Evolutionary conservation across 2,888 invertebrate species (phyloP).

Genomic region (Morpho achilles): DNA sequence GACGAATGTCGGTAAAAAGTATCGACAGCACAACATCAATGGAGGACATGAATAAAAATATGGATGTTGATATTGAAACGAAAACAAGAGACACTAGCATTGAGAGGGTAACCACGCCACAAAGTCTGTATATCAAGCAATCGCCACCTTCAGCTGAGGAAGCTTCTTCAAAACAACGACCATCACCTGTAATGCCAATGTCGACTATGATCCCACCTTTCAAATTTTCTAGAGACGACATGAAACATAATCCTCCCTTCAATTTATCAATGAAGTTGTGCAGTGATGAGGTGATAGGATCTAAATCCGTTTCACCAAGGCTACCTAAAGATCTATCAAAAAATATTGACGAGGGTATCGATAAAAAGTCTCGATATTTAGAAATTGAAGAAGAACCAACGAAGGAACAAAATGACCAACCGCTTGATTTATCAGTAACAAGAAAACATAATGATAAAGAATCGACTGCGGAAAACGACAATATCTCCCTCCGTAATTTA

Average conservation of each 20-base stretch:
- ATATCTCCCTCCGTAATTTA: slow-evolving; percentile 63
- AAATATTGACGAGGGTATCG: slow-evolving; percentile 45
- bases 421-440: slow-evolving; percentile 85
- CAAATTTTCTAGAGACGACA: slow-evolving; percentile 53
- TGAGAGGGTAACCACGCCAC: slow-evolving; percentile 77
- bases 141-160: slow-evolving; percentile 85
- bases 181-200: slow-evolving; percentile 82
- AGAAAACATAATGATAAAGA: slow-evolving; percentile 73
- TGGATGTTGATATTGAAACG: slow-evolving; percentile 53
- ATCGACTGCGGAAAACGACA: slow-evolving; percentile 59
- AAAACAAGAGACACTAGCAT: slow-evolving; percentile 50
- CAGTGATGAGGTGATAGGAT: slow-evolving; percentile 48
- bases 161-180: slow-evolving; percentile 79
- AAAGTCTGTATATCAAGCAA: slow-evolving; percentile 70
- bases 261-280: slow-evolving; percentile 55
- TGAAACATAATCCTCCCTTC: slow-evolving; percentile 59
- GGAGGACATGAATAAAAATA: slow-evolving; percentile 60
- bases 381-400: slow-evolving; percentile 56
- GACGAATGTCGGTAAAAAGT: slow-evolving; percentile 65
- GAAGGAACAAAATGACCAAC: slow-evolving; percentile 81
- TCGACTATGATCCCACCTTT: slow-evolving; percentile 54
- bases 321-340: slow-evolving; percentile 62
- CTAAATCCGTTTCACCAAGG: slow-evolving; percentile 47
- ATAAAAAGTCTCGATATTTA: slow-evolving; percentile 55
- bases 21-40: slow-evolving; percentile 65